A percentile compares a stretch with the other conserved stretches of the same genome.
Conservation (phyloP, 37 sponge, comb jelly and placozoan genomes). For the Tethya wilhelma region DNA sequence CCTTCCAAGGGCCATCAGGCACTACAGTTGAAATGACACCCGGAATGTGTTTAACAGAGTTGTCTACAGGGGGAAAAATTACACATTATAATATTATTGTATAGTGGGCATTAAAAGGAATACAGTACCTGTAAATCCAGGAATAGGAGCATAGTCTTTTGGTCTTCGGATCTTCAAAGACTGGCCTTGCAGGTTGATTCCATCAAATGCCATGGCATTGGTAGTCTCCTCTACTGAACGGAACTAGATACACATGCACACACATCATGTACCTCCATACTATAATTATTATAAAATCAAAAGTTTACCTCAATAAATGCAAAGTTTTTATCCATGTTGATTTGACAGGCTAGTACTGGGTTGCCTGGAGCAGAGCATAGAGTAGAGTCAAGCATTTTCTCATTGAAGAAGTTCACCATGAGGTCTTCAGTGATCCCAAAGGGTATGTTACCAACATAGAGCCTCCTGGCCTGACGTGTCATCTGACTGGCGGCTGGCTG, state of each 20-base stretch:
- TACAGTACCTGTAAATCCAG: constrained; percentile 68
- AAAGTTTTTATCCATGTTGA: constrained; percentile 99
- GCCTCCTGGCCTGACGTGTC: constrained; percentile 94
- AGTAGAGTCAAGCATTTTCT: constrained; percentile 84
- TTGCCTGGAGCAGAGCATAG: constrained; percentile 89
- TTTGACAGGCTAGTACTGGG: constrained; percentile 95
- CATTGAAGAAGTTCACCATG: constrained; percentile 94
- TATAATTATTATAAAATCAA: neutral
- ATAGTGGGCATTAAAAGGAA: neutral
- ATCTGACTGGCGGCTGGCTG: constrained; percentile 96
- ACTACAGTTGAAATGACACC: constrained; percentile 98
- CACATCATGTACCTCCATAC: neutral
- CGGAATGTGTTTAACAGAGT: constrained; percentile 63
- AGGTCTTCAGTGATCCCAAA: constrained; percentile 97
- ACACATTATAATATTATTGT: neutral
- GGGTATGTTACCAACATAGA: constrained; percentile 99
- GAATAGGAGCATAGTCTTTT: constrained; percentile 95
- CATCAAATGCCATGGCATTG: constrained; percentile 98
- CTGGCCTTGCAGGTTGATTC: constrained; percentile 95
- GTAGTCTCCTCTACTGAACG: constrained; percentile 99
- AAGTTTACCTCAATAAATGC: constrained; percentile 93
- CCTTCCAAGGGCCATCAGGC: constrained; percentile 90
- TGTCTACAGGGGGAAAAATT: constrained; percentile 6
- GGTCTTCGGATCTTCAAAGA: constrained; percentile 96
- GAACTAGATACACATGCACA: constrained; percentile 83